Percentiles rank a stretch among this genome's conserved stretches.
Conservation (phyloP, 30 jellyfish, hydroid and myxozoan genomes). For the Nemopilema nomurai region DNA sequence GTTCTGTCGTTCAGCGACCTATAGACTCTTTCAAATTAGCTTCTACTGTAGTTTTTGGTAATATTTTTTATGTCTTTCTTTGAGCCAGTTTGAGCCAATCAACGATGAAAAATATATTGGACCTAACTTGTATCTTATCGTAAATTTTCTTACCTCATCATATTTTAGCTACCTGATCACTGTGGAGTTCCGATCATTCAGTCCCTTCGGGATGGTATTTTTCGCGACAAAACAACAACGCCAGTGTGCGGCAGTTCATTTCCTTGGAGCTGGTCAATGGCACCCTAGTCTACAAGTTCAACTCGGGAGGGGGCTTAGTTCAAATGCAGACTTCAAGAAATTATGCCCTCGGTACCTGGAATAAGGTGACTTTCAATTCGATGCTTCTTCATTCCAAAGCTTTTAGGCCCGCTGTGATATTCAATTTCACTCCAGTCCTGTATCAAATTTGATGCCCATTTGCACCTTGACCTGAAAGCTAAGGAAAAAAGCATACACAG, state of each 20-base stretch:
- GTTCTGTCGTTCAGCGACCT: too few species aligned
- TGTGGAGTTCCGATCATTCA: conserved; percentile 81
- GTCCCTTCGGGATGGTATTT: conserved; percentile 66
- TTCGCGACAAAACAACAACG: conserved; percentile 31
- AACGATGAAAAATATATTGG: too few species aligned
- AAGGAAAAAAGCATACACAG: too few species aligned
- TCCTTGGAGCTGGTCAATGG: conserved; percentile 77
- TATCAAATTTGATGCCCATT: too few species aligned
- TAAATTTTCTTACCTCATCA: background rate
- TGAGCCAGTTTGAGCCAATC: too few species aligned
- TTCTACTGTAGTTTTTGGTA: too few species aligned
- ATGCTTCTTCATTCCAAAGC: too few species aligned
- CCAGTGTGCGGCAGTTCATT: conserved; percentile 46
- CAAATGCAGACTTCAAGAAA: conserved; percentile 42
- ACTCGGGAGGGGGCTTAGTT: conserved; percentile 70
- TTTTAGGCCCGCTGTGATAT: too few species aligned
- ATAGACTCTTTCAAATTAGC: too few species aligned
- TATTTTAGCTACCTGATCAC: conserved; percentile 55
- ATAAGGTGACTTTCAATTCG: conserved; percentile 49
- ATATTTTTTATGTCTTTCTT: too few species aligned
- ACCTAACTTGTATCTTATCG: background rate
- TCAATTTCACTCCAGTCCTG: too few species aligned
- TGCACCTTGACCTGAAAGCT: too few species aligned
- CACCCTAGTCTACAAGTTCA: conserved; percentile 67
- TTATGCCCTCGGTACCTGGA: conserved; percentile 69